Evolutionary conservation across 2,888 invertebrate genomes (phyloP), one percentile per base, ranked within the genome.

Genomic region (Netelia inedita): DNA sequence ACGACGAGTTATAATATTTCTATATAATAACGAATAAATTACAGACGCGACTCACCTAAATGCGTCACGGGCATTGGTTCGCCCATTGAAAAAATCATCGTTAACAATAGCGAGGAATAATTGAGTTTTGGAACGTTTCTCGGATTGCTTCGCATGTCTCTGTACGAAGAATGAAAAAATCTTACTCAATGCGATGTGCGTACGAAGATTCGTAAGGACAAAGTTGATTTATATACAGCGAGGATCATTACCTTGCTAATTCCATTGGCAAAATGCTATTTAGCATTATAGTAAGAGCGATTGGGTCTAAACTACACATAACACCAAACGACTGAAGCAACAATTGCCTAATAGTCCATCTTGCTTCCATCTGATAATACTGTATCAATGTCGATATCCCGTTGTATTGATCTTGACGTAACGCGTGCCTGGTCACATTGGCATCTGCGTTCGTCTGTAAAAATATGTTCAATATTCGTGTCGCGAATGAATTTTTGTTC

Each of bases 331-430:
- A 97, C 95, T 98, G 95, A 79, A 98, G 94, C 59, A 98, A 94
- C 10, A 97, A 94, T 91, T 97, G 96, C 86, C 98, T 95, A 83
- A 98, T 96, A 0, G 97, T 96, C 98, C 98, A 98, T 86, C 98
- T 95, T 0, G 97, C 96, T 94, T 98, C 99, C 98, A 98, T 98
- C 95, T 99, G 99, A 94, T 98, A 99, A 94, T 98, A 99, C 91
- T 98, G 97, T 78, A 98, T 97, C 81, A 99, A 94, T 79, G 97
- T 97, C 59, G 96, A 96, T 21, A 98, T 96, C 88, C 97, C 97
- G 83, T 96, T 96, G 92, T 98, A 98, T 83, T 97, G 96, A 93
- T 98, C 97, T 89, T 96, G 96, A 87, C 97, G 96, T 91, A 99
- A 95, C 80, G 98, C 97, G 92, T 97, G 97, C 89, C 97, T 96